Conservation (phyloP, 2,113 vertebrate species). For the Verasper variegatus region DNA sequence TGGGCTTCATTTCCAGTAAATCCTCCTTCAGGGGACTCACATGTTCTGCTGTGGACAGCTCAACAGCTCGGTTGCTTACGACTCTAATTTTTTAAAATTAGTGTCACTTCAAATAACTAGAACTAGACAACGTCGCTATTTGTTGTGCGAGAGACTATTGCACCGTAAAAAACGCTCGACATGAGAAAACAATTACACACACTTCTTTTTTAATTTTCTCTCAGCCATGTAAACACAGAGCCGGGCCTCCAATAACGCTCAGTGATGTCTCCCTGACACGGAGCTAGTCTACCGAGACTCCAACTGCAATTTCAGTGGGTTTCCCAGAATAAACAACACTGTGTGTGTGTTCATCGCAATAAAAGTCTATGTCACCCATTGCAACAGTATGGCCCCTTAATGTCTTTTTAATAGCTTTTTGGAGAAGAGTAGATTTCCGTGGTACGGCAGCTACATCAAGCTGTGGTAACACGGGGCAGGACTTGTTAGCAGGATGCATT, state of each 20-base stretch:
- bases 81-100: background rate
- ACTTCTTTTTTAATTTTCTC: background rate
- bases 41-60: no score
- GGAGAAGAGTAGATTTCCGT: constrained; percentile 28
- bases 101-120: background rate
- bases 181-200: constrained; percentile 19
- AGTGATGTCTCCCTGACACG: background rate
- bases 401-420: constrained; percentile 58
- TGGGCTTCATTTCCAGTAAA: no score
- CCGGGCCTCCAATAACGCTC: background rate
- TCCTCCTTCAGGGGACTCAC: no score
- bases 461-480: constrained; percentile 14
- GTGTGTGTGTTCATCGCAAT: background rate
- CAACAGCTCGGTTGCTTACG: background rate
- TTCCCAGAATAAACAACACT: background rate
- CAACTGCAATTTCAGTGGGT: constrained; percentile 16
- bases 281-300: background rate
- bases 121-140: no score
- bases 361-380: constrained; percentile 30
- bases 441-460: constrained; percentile 24
- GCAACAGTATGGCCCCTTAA: constrained; percentile 32
- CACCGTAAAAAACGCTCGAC: background rate
- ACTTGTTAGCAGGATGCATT: constrained; percentile 44
- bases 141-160: no score
- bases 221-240: constrained; percentile 6